Percentiles rank a stretch among this genome's conserved stretches.
Evolutionary conservation across 2,888 invertebrate genomes (phyloP).

Genomic region (Rugalucina vietnamica): DNA sequence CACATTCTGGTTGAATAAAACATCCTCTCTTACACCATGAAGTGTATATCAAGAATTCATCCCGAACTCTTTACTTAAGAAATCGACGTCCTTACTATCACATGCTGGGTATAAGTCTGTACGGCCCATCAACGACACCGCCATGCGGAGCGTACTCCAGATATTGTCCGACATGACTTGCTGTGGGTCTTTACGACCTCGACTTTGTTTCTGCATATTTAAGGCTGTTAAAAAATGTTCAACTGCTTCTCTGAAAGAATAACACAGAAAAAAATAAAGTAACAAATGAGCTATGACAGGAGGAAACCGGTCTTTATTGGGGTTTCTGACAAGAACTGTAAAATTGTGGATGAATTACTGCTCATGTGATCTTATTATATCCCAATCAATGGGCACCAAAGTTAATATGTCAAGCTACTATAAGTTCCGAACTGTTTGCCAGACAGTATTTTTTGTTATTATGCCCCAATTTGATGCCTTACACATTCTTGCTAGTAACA

Average conservation of each 20-base stretch:
- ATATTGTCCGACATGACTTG: slow-evolving; percentile 93
- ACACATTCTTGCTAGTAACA: too few relatives aligned
- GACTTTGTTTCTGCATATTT: slow-evolving; percentile 93
- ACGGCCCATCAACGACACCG: slow-evolving; percentile 90
- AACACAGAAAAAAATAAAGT: background rate
- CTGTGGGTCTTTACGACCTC: slow-evolving; percentile 85
- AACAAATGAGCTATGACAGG: too few relatives aligned
- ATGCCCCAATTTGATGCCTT: too few relatives aligned
- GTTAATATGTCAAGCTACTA: background rate
- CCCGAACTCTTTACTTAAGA: slow-evolving; percentile 82
- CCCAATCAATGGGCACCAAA: background rate
- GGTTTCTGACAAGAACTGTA: too few relatives aligned
- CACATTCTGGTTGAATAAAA: background rate
- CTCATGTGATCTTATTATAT: too few relatives aligned
- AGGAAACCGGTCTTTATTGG: too few relatives aligned
- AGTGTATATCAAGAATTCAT: slow-evolving; percentile 64
- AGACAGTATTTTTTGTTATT: too few relatives aligned
- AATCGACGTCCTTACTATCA: slow-evolving; percentile 85
- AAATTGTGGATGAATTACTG: too few relatives aligned
- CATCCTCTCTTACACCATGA: background rate
- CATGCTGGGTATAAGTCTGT: slow-evolving; percentile 86
- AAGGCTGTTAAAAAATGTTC: slow-evolving; percentile 97
- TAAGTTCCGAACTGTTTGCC: too few relatives aligned
- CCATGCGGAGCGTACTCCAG: slow-evolving; percentile 96
- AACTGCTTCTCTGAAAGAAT: slow-evolving; percentile 91